Evolutionary conservation across 2,888 invertebrate species (phyloP).

Genomic region (Odiellus spinosus): DNA sequence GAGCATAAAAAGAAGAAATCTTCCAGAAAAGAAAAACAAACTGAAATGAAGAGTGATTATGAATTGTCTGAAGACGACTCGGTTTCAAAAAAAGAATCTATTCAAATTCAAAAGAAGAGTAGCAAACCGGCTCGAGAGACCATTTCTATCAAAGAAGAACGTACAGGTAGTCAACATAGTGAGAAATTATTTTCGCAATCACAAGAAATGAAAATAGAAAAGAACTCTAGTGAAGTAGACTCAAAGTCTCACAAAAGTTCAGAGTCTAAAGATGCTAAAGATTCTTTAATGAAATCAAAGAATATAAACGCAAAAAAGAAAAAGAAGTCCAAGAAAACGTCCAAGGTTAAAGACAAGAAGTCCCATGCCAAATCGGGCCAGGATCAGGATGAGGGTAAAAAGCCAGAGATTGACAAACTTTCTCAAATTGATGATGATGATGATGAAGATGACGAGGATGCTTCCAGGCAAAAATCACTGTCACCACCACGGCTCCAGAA

Average conservation of each 20-base stretch:
- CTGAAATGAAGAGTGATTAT: not conserved
- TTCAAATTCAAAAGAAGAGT: not conserved
- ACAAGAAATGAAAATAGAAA: slow-evolving; percentile 6
- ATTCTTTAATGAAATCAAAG: slow-evolving; percentile 12
- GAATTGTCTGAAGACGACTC: not conserved
- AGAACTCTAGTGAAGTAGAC: slow-evolving; percentile 5
- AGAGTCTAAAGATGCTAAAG: slow-evolving; percentile 2
- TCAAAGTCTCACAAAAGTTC: slow-evolving; percentile 21
- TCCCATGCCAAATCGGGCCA: not conserved
- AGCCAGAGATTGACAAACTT: not conserved
- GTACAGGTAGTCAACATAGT: not conserved
- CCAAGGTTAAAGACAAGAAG: slow-evolving; percentile 17
- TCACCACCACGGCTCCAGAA: slow-evolving; percentile 13
- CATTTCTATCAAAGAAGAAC: slow-evolving; percentile 1
- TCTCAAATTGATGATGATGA: slow-evolving; percentile 1
- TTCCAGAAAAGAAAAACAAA: slow-evolving; percentile 9
- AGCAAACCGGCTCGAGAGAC: not conserved
- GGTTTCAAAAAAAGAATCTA: slow-evolving; percentile 27
- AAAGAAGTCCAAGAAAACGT: slow-evolving; percentile 17
- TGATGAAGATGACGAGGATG: slow-evolving; percentile 8
- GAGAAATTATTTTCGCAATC: slow-evolving; percentile 8
- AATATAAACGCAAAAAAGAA: slow-evolving; percentile 16
- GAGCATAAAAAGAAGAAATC: slow-evolving; percentile 15
- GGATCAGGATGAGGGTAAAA: not conserved
- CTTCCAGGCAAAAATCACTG: slow-evolving; percentile 9